Conservation (phyloP, 2,797 vertebrate genomes). For the Gadopsis marmoratus region DNA sequence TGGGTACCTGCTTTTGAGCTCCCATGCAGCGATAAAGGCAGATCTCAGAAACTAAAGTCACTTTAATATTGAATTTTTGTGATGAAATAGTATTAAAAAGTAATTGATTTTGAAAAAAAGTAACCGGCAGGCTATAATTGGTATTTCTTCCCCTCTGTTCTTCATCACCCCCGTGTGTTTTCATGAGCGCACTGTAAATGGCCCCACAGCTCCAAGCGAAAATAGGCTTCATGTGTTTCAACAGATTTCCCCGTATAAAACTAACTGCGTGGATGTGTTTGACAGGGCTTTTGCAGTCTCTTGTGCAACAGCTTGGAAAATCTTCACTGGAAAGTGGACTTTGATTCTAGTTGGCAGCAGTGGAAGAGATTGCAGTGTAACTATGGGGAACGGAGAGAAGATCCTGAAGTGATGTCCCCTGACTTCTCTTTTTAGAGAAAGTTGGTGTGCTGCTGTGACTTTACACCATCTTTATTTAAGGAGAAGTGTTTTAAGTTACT, state of each 20-base stretch:
- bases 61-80: background rate
- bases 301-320: constrained; percentile 77
- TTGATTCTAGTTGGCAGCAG: constrained; percentile 80
- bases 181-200: background rate
- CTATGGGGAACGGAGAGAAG: constrained; percentile 59
- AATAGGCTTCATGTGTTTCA: background rate
- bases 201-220: background rate
- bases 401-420: constrained; percentile 32
- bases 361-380: constrained; percentile 70
- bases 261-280: constrained; percentile 17
- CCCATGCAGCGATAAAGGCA: background rate
- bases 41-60: background rate
- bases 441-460: background rate
- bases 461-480: background rate
- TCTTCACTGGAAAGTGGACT: constrained; percentile 79
- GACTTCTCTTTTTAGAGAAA: background rate
- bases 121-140: background rate
- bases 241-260: constrained; percentile 1
- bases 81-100: background rate
- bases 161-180: background rate
- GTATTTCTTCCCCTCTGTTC: background rate
- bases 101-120: background rate
- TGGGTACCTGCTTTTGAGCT: background rate
- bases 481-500: no score
- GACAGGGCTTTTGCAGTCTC: constrained; percentile 23